These are phyloP conservation scores for Aphodius sticticus DNA, from an alignment of 2,888 invertebrate species.

Conservation along the genomic window DNA sequence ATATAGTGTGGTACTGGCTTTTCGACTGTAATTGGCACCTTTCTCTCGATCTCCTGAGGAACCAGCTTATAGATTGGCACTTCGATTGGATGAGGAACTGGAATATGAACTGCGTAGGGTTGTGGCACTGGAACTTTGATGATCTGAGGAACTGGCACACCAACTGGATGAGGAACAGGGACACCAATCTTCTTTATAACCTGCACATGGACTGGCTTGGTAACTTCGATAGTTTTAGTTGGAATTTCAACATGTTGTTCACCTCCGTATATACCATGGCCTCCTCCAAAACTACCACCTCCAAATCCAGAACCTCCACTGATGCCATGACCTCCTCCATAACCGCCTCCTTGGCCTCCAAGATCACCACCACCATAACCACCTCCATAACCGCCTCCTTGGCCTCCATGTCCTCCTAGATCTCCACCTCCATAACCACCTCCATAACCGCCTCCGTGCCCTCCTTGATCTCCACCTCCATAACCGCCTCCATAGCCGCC, in stretches of 20 bases:
- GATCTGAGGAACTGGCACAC: constrained; percentile 74
- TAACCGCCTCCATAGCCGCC: constrained; percentile 33
- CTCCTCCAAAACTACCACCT: background rate
- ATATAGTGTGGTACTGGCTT: constrained; percentile 76
- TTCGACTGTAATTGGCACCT: constrained; percentile 77
- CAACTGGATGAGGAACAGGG: constrained; percentile 76
- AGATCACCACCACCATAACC: constrained; percentile 18
- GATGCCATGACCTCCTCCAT: constrained; percentile 57
- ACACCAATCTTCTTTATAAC: constrained; percentile 77
- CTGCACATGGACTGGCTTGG: constrained; percentile 74
- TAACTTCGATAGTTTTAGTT: constrained; percentile 71
- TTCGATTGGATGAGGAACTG: constrained; percentile 76
- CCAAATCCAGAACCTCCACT: constrained; percentile 42
- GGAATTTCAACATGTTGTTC: constrained; percentile 65
- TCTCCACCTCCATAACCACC: constrained; percentile 21
- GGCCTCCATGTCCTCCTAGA: background rate
- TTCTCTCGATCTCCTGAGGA: constrained; percentile 75
- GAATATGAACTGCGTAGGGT: constrained; percentile 76
- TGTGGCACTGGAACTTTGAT: constrained; percentile 78
- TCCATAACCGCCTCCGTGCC: constrained; percentile 30
- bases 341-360: background rate
- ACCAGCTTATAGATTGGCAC: constrained; percentile 78
- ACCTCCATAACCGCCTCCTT: constrained; percentile 14
- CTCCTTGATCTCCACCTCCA: constrained; percentile 35
- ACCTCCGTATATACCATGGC: constrained; percentile 31